Evolutionary conservation across 2,888 invertebrate species (phyloP).

Genomic region (Pelosia muscerda): DNA sequence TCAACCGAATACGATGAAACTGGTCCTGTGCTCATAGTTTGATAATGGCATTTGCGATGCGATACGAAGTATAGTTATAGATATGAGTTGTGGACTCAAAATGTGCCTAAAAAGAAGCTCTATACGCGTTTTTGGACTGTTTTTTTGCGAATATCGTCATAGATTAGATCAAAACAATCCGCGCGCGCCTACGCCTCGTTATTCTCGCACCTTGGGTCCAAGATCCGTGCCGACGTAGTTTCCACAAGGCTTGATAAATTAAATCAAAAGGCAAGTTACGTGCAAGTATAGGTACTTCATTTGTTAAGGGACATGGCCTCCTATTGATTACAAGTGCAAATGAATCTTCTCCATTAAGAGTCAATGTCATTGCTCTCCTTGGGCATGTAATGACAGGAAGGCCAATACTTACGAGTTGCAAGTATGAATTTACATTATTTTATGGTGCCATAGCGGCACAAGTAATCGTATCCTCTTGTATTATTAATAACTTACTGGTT

Average conservation of each 20-base stretch:
- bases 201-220: too few relatives aligned
- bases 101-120: too few relatives aligned
- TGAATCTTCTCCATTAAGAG: background rate
- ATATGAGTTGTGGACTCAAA: too few relatives aligned
- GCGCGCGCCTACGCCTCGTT: too few relatives aligned
- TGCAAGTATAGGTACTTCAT: background rate
- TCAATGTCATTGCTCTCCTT: slow-evolving; percentile 2
- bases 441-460: background rate
- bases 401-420: background rate
- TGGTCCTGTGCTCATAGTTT: too few relatives aligned
- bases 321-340: slow-evolving; percentile 1
- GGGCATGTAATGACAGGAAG: slow-evolving; percentile 4
- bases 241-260: background rate
- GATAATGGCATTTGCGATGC: too few relatives aligned
- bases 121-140: too few relatives aligned
- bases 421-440: slow-evolving; percentile 4
- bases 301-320: background rate
- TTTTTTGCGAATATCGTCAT: too few relatives aligned
- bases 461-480: background rate
- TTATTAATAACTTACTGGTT: background rate
- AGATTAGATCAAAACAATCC: too few relatives aligned
- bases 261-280: background rate
- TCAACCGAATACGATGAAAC: too few relatives aligned
- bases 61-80: too few relatives aligned
- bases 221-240: too few relatives aligned